Conservation (phyloP, 37 sponge, comb jelly and placozoan species). For the Lycopodina hypogea region DNA sequence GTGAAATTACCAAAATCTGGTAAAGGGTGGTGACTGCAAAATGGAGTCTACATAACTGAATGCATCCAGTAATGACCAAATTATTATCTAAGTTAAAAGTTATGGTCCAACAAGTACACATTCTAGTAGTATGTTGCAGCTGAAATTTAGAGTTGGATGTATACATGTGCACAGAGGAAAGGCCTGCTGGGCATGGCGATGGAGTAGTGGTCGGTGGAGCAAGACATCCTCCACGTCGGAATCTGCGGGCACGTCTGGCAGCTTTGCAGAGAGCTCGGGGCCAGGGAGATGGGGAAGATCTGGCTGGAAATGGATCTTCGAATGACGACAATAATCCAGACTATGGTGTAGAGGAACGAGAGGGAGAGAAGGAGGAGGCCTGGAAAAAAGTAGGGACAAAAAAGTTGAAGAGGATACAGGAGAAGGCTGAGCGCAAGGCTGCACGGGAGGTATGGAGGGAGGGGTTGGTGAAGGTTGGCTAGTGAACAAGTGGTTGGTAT, state of each 20-base stretch:
- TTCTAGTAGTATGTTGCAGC: too few relatives aligned
- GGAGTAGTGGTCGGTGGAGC: slow-evolving; percentile 4
- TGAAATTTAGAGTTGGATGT: too few relatives aligned
- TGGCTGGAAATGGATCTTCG: slow-evolving; percentile 4
- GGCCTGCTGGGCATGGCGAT: not conserved
- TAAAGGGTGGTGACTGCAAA: too few relatives aligned
- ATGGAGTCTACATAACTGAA: too few relatives aligned
- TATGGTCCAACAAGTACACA: too few relatives aligned
- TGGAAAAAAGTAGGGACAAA: slow-evolving; percentile 74
- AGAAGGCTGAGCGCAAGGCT: slow-evolving; percentile 87
- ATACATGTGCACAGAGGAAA: not conserved
- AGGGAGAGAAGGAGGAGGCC: slow-evolving; percentile 14
- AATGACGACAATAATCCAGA: not conserved
- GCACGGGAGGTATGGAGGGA: slow-evolving; percentile 70
- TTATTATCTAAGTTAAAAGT: too few relatives aligned
- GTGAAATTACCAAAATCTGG: too few relatives aligned
- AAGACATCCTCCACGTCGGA: slow-evolving; percentile 23
- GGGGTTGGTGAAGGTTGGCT: not conserved
- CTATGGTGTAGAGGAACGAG: slow-evolving; percentile 16
- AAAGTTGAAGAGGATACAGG: slow-evolving; percentile 77
- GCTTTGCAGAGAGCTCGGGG: slow-evolving; percentile 25
- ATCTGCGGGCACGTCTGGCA: slow-evolving; percentile 34
- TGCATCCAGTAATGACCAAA: too few relatives aligned
- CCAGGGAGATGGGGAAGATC: slow-evolving; percentile 15
- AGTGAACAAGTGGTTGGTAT: not conserved